phyloP scores from a whole-genome alignment of 1,140 invertebrate species.

The Leptinotarsa lineolata region DNA sequence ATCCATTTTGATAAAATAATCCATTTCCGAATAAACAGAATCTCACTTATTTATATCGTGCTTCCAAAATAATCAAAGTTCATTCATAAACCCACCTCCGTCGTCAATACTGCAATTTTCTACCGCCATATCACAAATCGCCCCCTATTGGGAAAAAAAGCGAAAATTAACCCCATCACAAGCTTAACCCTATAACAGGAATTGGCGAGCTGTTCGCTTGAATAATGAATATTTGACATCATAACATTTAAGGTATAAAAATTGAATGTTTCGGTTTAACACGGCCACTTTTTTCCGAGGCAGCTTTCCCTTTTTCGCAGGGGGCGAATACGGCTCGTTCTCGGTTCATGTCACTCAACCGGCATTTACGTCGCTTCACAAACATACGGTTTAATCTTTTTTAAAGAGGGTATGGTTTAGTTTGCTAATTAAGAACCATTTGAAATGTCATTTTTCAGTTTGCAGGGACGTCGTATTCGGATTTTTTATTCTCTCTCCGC shows the following conservation, averaged over 20 bases:
- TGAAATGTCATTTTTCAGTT: slow-evolving; percentile 55
- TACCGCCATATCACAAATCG: background rate
- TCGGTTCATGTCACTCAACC: slow-evolving; percentile 52
- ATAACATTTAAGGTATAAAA: slow-evolving; percentile 45
- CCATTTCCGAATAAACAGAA: no score
- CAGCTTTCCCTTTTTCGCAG: slow-evolving; percentile 33
- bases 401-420: slow-evolving; percentile 55
- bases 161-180: slow-evolving; percentile 14
- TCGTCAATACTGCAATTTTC: no score
- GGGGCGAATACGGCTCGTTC: slow-evolving; percentile 37
- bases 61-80: no score
- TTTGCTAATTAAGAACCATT: slow-evolving; percentile 57
- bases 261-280: slow-evolving; percentile 46
- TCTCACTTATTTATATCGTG: no score
- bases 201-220: background rate
- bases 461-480: background rate
- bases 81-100: no score
- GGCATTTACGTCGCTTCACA: slow-evolving; percentile 54
- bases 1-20: no score
- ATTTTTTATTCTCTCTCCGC: slow-evolving; percentile 8
- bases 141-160: slow-evolving; percentile 10
- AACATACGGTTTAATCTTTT: slow-evolving; percentile 56
- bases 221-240: slow-evolving; percentile 39
- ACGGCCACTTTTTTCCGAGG: slow-evolving; percentile 42
- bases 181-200: slow-evolving; percentile 17